These are phyloP conservation scores for Conomelus anceps DNA, from an alignment of 2,888 invertebrate species.

Conservation along the genomic window DNA sequence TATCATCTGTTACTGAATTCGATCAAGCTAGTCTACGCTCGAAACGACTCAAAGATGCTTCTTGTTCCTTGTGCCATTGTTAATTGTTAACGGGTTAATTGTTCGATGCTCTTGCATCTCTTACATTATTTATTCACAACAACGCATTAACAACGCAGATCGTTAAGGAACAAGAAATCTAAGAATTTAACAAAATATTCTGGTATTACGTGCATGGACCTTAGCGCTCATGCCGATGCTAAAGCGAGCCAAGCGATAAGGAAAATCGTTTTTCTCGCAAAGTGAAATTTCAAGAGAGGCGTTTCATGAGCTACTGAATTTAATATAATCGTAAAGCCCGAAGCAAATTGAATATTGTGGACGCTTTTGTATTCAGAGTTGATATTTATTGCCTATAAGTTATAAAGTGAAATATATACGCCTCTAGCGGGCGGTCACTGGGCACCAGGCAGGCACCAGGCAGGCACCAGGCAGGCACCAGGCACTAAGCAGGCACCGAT, in stretches of 20 bases:
- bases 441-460: background rate
- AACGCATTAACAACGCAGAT: too few species aligned
- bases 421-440: too few species aligned
- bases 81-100: too few species aligned
- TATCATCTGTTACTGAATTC: too few species aligned
- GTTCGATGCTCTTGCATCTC: too few species aligned
- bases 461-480: background rate
- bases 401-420: background rate
- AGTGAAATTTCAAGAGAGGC: background rate
- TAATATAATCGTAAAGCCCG: background rate
- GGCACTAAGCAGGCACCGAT: background rate
- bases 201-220: too few species aligned
- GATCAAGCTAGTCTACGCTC: too few species aligned
- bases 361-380: background rate
- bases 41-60: too few species aligned
- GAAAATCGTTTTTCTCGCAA: background rate
- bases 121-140: too few species aligned
- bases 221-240: background rate
- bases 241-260: background rate
- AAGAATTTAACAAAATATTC: background rate
- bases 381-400: background rate
- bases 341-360: background rate
- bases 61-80: too few species aligned
- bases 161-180: too few species aligned
- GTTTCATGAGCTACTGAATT: background rate